These are phyloP conservation scores for Nerophis ophidion DNA, from an alignment of 2,113 vertebrate species.

Conservation along the genomic window DNA sequence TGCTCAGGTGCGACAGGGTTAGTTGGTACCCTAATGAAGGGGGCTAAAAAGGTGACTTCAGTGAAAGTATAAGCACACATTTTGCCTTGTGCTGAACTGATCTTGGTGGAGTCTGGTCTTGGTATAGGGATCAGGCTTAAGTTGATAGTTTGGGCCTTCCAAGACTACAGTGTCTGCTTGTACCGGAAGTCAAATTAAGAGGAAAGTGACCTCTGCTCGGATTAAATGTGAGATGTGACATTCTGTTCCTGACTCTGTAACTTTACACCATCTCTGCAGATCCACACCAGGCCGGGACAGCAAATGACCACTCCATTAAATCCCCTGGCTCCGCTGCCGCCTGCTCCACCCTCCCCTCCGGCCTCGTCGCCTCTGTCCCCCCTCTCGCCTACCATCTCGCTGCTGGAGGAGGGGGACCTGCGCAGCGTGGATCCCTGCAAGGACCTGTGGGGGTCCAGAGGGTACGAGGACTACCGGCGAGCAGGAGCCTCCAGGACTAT, in stretches of 20 bases:
- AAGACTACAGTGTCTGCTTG: slow-evolving; percentile 1
- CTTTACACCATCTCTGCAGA: slow-evolving; percentile 50
- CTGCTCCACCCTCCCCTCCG: slow-evolving; percentile 68
- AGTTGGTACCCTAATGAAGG: too few relatives aligned
- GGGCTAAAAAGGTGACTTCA: too few relatives aligned
- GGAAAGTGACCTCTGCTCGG: background rate
- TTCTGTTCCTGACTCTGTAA: slow-evolving; percentile 35
- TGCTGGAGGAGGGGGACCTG: slow-evolving; percentile 78
- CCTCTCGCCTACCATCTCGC: slow-evolving; percentile 71
- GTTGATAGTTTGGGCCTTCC: background rate
- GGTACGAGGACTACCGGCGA: slow-evolving; percentile 87
- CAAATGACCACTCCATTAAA: slow-evolving; percentile 67
- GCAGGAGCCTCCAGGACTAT: slow-evolving; percentile 72
- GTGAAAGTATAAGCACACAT: too few relatives aligned
- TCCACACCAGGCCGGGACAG: slow-evolving; percentile 74
- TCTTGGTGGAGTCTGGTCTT: too few relatives aligned
- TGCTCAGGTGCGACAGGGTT: slow-evolving; percentile 48
- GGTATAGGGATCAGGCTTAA: too few relatives aligned
- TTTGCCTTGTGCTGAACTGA: too few relatives aligned
- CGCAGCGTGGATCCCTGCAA: slow-evolving; percentile 78
- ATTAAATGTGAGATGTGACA: slow-evolving; percentile 1
- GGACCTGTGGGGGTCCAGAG: slow-evolving; percentile 81
- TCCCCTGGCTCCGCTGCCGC: slow-evolving; percentile 68
- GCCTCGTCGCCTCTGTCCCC: slow-evolving; percentile 68
- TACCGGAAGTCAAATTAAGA: background rate